Conservation (phyloP, 1,140 invertebrate genomes). For the Sogatella furcifera region DNA sequence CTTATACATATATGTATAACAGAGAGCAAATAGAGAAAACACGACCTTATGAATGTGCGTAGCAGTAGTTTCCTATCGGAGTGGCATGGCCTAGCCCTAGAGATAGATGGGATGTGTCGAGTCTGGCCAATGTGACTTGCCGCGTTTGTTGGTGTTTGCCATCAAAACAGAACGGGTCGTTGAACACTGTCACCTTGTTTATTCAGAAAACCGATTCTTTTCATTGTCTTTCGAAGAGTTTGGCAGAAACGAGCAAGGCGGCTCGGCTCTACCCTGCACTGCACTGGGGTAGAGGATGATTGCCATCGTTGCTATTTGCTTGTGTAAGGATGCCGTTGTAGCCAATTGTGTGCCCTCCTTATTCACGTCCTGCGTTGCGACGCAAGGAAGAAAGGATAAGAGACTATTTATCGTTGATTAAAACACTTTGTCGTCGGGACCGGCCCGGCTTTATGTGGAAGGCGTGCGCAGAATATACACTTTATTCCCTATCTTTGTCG, state of each 20-base stretch:
- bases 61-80: no score
- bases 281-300: no score
- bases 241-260: not conserved
- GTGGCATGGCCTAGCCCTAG: no score
- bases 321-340: not conserved
- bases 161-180: no score
- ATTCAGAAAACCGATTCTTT: not conserved
- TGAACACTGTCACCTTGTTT: not conserved
- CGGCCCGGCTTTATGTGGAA: not conserved
- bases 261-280: not conserved
- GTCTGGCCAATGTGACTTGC: no score
- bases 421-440: not conserved
- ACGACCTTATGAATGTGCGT: no score
- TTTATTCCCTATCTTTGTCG: no score
- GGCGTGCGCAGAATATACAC: not conserved
- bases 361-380: not conserved
- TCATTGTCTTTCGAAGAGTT: not conserved
- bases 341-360: not conserved
- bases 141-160: no score
- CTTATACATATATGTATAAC: no score
- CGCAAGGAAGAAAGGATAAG: not conserved
- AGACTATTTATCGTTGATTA: slow-evolving; percentile 2
- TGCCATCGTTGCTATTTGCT: no score
- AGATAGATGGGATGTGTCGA: no score
- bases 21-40: no score